Conservation (phyloP, 1,140 invertebrate genomes). For the Pachypsylla venusta region DNA sequence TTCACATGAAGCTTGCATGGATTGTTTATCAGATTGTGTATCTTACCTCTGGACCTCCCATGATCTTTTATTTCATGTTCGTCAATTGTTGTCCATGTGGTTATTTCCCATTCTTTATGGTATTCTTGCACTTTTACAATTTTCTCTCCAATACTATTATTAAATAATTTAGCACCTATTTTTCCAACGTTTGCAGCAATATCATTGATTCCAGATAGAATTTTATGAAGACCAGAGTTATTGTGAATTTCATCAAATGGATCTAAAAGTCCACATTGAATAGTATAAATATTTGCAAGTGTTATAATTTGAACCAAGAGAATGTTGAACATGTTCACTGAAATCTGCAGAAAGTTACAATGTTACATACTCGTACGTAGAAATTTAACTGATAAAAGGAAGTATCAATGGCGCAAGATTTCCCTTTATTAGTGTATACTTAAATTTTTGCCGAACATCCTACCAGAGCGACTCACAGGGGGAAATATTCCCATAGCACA, state of each 20-base stretch:
- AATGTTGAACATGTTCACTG: too few species aligned
- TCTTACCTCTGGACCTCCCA: background rate
- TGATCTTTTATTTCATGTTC: background rate
- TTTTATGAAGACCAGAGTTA: background rate
- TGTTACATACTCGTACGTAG: too few species aligned
- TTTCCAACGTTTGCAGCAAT: slow-evolving; percentile 1
- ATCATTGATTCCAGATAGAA: background rate
- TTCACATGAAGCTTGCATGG: too few species aligned
- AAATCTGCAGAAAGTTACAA: too few species aligned
- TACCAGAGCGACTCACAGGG: too few species aligned
- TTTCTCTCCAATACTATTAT: background rate
- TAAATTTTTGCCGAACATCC: too few species aligned
- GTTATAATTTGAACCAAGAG: background rate
- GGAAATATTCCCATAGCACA: too few species aligned
- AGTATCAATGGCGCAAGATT: too few species aligned
- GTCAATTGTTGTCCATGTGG: background rate
- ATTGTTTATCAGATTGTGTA: too few species aligned
- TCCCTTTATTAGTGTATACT: too few species aligned
- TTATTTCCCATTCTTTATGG: background rate
- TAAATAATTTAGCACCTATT: background rate
- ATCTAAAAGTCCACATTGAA: background rate
- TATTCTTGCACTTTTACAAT: background rate
- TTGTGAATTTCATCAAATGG: background rate
- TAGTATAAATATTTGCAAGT: background rate
- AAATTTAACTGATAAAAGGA: too few species aligned